Evolutionary conservation across 2,888 invertebrate species (phyloP).

Genomic region (Rhamphomyia laevipes): DNA sequence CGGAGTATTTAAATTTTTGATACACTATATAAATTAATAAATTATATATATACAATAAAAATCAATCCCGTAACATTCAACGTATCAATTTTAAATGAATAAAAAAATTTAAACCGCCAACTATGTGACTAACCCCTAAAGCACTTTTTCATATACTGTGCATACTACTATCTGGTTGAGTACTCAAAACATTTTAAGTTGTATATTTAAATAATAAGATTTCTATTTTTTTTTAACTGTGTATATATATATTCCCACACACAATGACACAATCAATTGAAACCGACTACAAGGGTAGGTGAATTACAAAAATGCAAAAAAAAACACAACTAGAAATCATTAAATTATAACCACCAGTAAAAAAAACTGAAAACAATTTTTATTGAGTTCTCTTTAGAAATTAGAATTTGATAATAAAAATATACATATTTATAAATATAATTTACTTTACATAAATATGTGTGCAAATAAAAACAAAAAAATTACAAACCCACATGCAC

Average conservation of each 20-base stretch:
- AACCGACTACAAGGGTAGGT: background rate
- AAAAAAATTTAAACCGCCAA: constrained; percentile 10
- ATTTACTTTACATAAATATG: too few relatives aligned
- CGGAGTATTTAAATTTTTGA: background rate
- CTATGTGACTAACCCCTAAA: constrained; percentile 16
- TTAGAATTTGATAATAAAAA: background rate
- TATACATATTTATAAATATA: too few relatives aligned
- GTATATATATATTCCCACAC: background rate
- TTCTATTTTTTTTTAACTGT: background rate
- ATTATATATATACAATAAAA: background rate
- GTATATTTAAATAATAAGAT: background rate
- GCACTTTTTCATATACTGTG: background rate
- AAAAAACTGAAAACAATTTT: background rate
- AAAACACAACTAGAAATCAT: background rate
- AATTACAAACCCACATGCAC: constrained; percentile 12
- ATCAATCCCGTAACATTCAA: constrained; percentile 7
- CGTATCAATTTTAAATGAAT: constrained; percentile 16
- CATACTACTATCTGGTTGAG: background rate
- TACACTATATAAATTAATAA: background rate
- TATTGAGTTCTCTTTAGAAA: background rate
- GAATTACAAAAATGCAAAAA: background rate
- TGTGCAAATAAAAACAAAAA: too few relatives aligned
- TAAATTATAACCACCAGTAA: background rate
- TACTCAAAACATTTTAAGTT: background rate
- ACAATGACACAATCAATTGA: background rate